Percentiles rank a stretch among this genome's conserved stretches.
Evolutionary conservation across 2,797 vertebrate genomes (phyloP).

Genomic region (Clamator glandarius): DNA sequence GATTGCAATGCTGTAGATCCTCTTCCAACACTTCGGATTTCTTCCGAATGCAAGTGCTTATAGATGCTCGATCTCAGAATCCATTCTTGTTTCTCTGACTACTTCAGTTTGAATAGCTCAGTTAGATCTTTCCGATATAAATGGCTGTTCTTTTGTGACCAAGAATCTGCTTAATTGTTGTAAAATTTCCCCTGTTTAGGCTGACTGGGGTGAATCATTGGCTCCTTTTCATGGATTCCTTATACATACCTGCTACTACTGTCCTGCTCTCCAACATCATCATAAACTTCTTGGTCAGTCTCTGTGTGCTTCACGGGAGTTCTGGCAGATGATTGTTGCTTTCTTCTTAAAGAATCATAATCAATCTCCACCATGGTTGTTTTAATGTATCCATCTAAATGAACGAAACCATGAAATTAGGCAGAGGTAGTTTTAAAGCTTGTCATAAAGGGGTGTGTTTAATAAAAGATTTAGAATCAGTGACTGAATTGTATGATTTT

Average conservation of each 20-base stretch:
- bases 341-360: conserved; percentile 84
- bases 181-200: background rate
- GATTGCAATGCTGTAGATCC: background rate
- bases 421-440: background rate
- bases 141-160: background rate
- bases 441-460: background rate
- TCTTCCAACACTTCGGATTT: background rate
- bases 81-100: too few relatives aligned
- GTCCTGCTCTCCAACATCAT: conserved; percentile 84
- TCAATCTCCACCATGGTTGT: conserved; percentile 88
- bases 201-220: background rate
- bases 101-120: background rate
- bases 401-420: background rate
- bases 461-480: background rate
- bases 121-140: background rate
- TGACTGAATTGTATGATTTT: background rate
- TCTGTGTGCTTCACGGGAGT: conserved; percentile 5
- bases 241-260: conserved; percentile 62
- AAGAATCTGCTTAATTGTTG: background rate
- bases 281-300: conserved; percentile 88
- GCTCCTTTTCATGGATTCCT: background rate
- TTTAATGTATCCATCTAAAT: conserved; percentile 93
- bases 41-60: background rate
- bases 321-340: conserved; percentile 60
- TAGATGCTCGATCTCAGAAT: too few relatives aligned